A percentile compares a stretch with the other conserved stretches of the same genome.
These are phyloP conservation scores for Arge pagana DNA, from an alignment of 2,888 invertebrate genomes.

Conservation along the genomic window DNA sequence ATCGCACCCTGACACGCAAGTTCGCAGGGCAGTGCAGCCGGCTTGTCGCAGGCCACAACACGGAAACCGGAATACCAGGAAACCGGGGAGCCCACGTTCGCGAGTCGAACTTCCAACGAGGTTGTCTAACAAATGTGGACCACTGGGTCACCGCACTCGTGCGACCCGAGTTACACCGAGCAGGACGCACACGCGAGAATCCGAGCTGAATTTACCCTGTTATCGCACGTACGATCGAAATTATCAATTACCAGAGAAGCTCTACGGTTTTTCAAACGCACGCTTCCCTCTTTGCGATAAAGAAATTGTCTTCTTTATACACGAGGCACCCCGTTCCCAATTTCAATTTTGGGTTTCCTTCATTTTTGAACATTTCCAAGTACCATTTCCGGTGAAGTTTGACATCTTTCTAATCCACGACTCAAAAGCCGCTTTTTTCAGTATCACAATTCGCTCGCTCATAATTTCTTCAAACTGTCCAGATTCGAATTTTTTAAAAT, in stretches of 20 bases:
- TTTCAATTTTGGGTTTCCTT: no score
- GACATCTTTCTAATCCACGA: no score
- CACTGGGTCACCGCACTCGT: slow-evolving; percentile 57
- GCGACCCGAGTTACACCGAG: slow-evolving; percentile 15
- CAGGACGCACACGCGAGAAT: slow-evolving; percentile 19
- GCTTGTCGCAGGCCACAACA: no score
- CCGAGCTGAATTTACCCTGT: slow-evolving; percentile 9
- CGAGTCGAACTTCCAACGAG: slow-evolving; percentile 19
- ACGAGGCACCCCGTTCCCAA: slow-evolving; percentile 28
- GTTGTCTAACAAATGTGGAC: slow-evolving; percentile 50
- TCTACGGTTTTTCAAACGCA: not conserved
- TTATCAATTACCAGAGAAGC: no score
- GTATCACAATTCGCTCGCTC: no score
- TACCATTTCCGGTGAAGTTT: no score
- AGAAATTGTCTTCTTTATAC: not conserved
- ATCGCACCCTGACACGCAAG: not conserved
- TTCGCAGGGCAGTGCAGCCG: slow-evolving; percentile 4
- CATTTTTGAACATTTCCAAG: no score
- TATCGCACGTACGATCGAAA: not conserved
- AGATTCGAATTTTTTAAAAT: no score
- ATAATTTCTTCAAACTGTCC: no score
- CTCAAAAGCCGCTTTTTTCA: no score
- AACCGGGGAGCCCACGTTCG: slow-evolving; percentile 15
- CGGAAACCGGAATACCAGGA: slow-evolving; percentile 9
- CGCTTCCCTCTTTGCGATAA: not conserved